Evolutionary conservation across 1,140 invertebrate genomes (phyloP), one percentile per base, ranked within the genome.

Genomic region (Lutraria rhynchaena): DNA sequence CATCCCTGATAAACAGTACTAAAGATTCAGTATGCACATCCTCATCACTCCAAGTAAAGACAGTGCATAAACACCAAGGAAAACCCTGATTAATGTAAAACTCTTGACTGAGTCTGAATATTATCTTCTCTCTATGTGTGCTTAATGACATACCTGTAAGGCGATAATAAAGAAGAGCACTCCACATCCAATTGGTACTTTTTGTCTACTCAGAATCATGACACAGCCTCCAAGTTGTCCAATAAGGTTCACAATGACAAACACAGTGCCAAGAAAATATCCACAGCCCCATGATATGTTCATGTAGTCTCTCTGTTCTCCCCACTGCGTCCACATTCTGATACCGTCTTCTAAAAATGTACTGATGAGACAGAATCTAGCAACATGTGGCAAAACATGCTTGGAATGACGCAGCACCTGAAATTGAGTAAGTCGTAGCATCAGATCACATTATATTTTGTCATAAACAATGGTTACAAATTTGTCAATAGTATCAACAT

Each of bases 281-380:
- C 99, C 99, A 94, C 98, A 99, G n/a, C 96, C 95, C 99, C 99
- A 99, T 3, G 97, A 97, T 92, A 97, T 95, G 90, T 99, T 88
- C 87, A 92, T 91, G 74, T 99, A 99, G 89, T 99, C 98, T 41
- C 98, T 94, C 91, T 99, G 99, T 89, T 99, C 98, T 41, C 95
- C 95, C 99, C 99, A 99, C 93, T 99, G 99, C 88, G 97, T 96
- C 95, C 97, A 99, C 99, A 99, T 99, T 82, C 99, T 95, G 49
- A 99, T 94, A 0, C 99, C 99, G 95, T 99, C 99, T 94, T 99
- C 99, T 35, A 99, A 94, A 93, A 99, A 99, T 86, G 99, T 99
- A 78, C 98, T 98, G 87, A 99, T 99, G n/a, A 99, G 94, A 92
- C 98, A 99, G 46, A 99, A 93, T 81, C 99, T 94, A 3, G 99